Evolutionary conservation across 2,797 vertebrate genomes (phyloP).

Genomic region (Hippoglossus hippoglossus): DNA sequence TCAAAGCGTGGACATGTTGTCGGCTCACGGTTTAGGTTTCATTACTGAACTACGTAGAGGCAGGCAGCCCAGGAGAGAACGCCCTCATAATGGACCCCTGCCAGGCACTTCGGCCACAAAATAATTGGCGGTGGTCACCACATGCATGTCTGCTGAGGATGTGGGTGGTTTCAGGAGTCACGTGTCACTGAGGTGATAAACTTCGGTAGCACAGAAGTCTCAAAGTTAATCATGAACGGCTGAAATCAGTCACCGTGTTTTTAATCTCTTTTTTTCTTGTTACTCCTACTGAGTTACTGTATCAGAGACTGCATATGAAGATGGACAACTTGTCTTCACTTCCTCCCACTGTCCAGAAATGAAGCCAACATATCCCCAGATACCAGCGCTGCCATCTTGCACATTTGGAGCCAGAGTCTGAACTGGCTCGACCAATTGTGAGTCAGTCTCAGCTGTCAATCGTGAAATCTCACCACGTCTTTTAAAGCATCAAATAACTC

Average conservation of each 20-base stretch:
- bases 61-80: slow-evolving; percentile 33
- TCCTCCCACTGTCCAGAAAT: no score
- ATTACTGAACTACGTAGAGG: slow-evolving; percentile 42
- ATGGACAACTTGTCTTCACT: no score
- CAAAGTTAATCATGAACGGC: not conserved
- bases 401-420: no score
- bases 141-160: slow-evolving; percentile 27
- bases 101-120: slow-evolving; percentile 32
- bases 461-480: no score
- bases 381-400: no score
- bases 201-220: not conserved
- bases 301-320: no score
- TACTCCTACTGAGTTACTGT: not conserved
- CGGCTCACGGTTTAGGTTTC: slow-evolving; percentile 16
- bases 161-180: slow-evolving; percentile 17
- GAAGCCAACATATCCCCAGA: no score
- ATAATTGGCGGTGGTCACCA: slow-evolving; percentile 46
- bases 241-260: not conserved
- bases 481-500: no score
- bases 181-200: slow-evolving; percentile 17
- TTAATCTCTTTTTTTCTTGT: not conserved
- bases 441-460: no score
- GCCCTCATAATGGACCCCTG: slow-evolving; percentile 33
- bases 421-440: no score
- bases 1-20: not conserved